phyloP scores from a whole-genome alignment of 2,113 vertebrate genomes.

The Narcine bancroftii region DNA sequence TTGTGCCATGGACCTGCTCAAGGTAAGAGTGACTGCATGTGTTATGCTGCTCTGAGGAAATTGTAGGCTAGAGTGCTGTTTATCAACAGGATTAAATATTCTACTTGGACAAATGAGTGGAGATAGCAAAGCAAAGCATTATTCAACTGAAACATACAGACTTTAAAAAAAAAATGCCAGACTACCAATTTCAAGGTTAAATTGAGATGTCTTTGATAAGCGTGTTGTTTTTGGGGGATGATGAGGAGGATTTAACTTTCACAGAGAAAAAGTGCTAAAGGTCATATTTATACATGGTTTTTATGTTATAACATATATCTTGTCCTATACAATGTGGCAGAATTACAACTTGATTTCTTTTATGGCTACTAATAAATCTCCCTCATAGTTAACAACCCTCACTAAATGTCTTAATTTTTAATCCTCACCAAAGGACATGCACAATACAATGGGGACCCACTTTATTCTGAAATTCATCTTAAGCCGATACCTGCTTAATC shows the following conservation, averaged over 20 bases:
- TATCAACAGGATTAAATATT: background rate
- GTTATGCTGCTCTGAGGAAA: too few species aligned
- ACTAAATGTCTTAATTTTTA: slow-evolving; percentile 1
- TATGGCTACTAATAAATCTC: slow-evolving; percentile 13
- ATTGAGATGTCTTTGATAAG: background rate
- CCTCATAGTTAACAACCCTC: background rate
- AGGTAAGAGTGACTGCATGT: too few species aligned
- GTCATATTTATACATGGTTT: background rate
- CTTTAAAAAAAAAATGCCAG: background rate
- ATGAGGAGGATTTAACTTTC: background rate
- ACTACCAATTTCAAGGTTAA: background rate
- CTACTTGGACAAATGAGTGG: background rate
- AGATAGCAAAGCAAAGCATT: background rate
- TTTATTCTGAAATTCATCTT: slow-evolving; percentile 4
- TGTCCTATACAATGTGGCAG: background rate
- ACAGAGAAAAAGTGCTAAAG: background rate
- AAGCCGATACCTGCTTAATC: background rate
- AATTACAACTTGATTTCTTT: slow-evolving; percentile 15
- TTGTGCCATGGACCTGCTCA: too few species aligned
- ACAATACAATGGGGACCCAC: background rate
- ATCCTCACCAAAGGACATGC: background rate
- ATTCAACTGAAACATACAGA: background rate
- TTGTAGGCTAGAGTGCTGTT: background rate
- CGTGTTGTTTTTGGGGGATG: background rate
- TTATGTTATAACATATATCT: background rate